These are phyloP conservation scores for Serrognathus titanus DNA, from an alignment of 2,888 invertebrate species.

Conservation along the genomic window DNA sequence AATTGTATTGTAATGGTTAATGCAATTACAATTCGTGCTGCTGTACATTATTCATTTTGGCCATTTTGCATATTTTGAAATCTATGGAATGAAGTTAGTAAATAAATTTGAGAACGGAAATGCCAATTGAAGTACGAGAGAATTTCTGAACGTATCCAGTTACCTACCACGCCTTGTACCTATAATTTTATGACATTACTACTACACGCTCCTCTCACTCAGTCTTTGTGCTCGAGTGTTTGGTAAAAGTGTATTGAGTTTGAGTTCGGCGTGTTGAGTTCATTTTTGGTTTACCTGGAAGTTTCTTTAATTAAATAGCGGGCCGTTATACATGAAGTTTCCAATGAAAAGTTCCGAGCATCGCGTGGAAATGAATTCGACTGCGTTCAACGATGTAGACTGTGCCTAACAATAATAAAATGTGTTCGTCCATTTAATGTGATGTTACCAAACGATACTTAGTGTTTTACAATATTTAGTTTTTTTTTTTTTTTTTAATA, in stretches of 20 bases:
- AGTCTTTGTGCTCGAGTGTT: slow-evolving; percentile 5
- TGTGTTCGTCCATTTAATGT: slow-evolving; percentile 10
- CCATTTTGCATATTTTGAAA: too few relatives aligned
- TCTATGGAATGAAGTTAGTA: too few relatives aligned
- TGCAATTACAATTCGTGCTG: too few relatives aligned
- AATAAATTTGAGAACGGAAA: too few relatives aligned
- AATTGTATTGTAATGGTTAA: too few relatives aligned
- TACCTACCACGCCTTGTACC: slow-evolving; percentile 10
- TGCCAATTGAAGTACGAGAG: too few relatives aligned
- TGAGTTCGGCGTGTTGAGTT: too few relatives aligned
- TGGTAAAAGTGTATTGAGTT: neutral
- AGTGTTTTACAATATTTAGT: slow-evolving; percentile 2
- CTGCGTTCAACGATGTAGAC: too few relatives aligned
- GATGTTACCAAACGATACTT: slow-evolving; percentile 15
- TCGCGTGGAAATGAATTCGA: too few relatives aligned
- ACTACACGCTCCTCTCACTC: neutral
- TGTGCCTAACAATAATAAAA: neutral
- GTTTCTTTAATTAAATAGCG: neutral
- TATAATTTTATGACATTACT: slow-evolving; percentile 2
- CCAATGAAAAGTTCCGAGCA: neutral
- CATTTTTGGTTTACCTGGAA: too few relatives aligned
- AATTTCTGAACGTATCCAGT: too few relatives aligned
- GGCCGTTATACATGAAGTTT: neutral
- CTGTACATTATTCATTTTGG: too few relatives aligned
- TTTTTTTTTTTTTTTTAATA: neutral